These are phyloP conservation scores for Galbula dea DNA, from an alignment of 2,113 vertebrate species.

Conservation along the genomic window DNA sequence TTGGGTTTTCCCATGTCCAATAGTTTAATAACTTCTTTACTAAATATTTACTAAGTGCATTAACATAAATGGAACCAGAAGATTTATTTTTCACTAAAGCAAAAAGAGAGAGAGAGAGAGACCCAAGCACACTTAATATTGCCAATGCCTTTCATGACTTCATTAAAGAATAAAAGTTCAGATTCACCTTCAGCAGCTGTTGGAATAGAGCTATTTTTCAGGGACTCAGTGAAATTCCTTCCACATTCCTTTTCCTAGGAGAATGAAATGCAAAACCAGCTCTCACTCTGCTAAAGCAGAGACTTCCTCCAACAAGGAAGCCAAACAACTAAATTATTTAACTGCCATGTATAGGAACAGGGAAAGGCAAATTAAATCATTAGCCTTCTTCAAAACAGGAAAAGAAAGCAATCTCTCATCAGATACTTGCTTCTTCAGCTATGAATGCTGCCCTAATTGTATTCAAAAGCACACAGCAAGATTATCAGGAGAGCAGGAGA, in stretches of 20 bases:
- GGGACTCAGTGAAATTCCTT: background rate
- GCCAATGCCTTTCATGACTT: conserved; percentile 18
- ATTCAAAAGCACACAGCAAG: background rate
- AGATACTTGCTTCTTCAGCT: background rate
- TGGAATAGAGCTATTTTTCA: conserved; percentile 54
- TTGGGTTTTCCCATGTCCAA: accelerated
- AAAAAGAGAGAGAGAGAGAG: background rate
- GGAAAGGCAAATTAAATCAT: conserved; percentile 48
- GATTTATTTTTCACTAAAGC: conserved; percentile 56
- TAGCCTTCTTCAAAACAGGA: conserved; percentile 13
- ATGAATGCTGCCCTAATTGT: background rate
- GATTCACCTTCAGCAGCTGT: conserved; percentile 45
- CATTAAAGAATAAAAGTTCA: conserved; percentile 61
- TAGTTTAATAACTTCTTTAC: background rate
- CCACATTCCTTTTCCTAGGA: background rate
- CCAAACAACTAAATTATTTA: conserved; percentile 51
- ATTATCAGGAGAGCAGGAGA: background rate
- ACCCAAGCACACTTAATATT: conserved; percentile 39
- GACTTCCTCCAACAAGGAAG: conserved; percentile 5
- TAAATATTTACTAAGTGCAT: conserved; percentile 51
- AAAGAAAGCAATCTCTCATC: background rate
- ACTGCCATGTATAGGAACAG: background rate
- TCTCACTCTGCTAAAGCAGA: background rate
- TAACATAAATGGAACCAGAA: conserved; percentile 24
- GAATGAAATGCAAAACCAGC: conserved; percentile 31